Conservation (phyloP, 2,113 vertebrate species). For the Himantopus leucocephalus region DNA sequence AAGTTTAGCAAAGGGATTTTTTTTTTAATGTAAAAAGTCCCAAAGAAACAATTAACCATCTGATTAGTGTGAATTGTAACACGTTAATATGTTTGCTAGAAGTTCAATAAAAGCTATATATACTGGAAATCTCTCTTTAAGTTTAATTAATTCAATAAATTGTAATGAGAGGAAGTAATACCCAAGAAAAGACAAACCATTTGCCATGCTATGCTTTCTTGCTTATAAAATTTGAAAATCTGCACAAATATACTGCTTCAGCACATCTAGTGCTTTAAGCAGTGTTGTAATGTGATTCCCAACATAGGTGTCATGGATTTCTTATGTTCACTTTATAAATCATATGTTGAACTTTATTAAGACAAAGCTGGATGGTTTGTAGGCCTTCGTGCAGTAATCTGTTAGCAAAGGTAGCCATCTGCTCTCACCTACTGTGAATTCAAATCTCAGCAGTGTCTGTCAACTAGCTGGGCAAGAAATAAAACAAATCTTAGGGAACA, state of each 20-base stretch:
- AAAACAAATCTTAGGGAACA: neutral
- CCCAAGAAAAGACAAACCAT: constrained; percentile 52
- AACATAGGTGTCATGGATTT: neutral
- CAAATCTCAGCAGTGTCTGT: neutral
- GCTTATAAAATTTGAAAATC: constrained; percentile 59
- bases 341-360: neutral
- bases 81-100: constrained; percentile 43
- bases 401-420: neutral
- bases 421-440: neutral
- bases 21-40: constrained; percentile 23
- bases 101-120: constrained; percentile 57
- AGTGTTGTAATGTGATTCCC: neutral
- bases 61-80: constrained; percentile 56
- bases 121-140: constrained; percentile 65
- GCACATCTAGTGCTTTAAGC: neutral
- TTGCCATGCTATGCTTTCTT: constrained; percentile 62
- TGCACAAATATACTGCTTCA: neutral
- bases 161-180: constrained; percentile 59
- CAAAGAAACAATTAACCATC: constrained; percentile 52
- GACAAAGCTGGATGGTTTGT: neutral
- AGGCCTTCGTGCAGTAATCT: neutral
- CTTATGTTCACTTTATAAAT: neutral
- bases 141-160: constrained; percentile 72
- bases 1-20: constrained; percentile 38
- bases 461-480: neutral